Percentiles rank a stretch among this genome's conserved stretches.
phyloP scores from a whole-genome alignment of 1,140 invertebrate genomes.

The Sitobion miscanthi region DNA sequence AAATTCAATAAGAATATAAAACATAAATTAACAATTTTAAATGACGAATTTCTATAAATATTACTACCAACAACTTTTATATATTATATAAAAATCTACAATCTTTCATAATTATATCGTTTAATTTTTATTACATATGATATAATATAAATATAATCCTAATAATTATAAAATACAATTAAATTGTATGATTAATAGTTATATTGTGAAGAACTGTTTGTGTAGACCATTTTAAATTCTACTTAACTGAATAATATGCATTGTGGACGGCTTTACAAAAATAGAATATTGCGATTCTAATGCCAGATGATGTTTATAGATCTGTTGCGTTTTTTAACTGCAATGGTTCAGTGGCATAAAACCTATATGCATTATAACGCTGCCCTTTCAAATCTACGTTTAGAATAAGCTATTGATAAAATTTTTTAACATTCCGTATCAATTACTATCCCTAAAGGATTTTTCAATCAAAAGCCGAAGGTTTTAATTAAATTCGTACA shows the following conservation, averaged over 20 bases:
- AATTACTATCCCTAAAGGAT: not conserved
- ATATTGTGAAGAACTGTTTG: not conserved
- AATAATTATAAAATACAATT: too few species aligned
- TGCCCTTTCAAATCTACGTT: constrained; percentile 7
- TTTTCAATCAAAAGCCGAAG: not conserved
- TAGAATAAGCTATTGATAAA: not conserved
- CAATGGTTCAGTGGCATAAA: not conserved
- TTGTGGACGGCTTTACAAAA: constrained; percentile 2
- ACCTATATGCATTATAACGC: not conserved
- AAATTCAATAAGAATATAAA: not conserved
- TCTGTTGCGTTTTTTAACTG: not conserved
- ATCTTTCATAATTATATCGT: not conserved
- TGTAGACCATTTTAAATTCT: not conserved
- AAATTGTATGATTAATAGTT: not conserved
- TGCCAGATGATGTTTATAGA: constrained; percentile 38
- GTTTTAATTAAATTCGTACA: too few species aligned
- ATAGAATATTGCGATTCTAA: not conserved
- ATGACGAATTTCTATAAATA: not conserved
- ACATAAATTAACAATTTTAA: not conserved
- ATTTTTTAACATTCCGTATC: not conserved
- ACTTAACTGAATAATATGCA: constrained; percentile 11
- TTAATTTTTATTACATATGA: not conserved
- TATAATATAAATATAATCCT: not conserved
- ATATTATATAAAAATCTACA: not conserved
- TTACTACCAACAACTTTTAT: not conserved